Conservation (phyloP, 2,888 invertebrate species). For the Nymphalis polychloros region DNA sequence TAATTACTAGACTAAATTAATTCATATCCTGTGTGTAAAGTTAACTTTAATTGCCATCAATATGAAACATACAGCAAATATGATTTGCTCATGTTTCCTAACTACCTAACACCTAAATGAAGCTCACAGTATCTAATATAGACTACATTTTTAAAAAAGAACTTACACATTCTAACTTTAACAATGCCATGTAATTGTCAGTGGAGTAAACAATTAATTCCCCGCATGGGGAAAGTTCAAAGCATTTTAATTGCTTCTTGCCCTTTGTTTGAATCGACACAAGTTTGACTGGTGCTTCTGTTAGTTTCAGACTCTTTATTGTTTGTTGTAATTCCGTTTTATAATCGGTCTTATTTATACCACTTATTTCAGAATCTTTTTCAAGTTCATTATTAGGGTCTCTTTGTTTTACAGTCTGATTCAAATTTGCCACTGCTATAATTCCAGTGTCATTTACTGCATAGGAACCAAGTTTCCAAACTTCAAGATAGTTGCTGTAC, state of each 20-base stretch:
- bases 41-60: too few species aligned
- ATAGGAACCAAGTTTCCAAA: constrained; percentile 79
- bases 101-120: too few species aligned
- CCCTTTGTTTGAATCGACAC: constrained; percentile 85
- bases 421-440: constrained; percentile 48
- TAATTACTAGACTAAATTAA: too few species aligned
- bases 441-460: constrained; percentile 83
- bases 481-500: constrained; percentile 79
- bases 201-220: constrained; percentile 90
- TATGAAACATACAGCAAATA: too few species aligned
- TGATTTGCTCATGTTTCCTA: too few species aligned
- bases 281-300: constrained; percentile 84
- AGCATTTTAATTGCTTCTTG: constrained; percentile 85
- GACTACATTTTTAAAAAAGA: background rate
- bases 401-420: constrained; percentile 42
- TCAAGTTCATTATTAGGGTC: constrained; percentile 51
- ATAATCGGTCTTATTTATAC: constrained; percentile 15
- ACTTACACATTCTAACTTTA: constrained; percentile 82
- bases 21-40: too few species aligned
- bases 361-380: constrained; percentile 56
- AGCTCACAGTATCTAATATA: background rate
- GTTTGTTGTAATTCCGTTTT: constrained; percentile 31
- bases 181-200: constrained; percentile 83
- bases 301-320: constrained; percentile 61
- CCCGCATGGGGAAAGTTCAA: constrained; percentile 86